Conservation (phyloP, 2,113 vertebrate species). For the Cinclus mexicanus region DNA sequence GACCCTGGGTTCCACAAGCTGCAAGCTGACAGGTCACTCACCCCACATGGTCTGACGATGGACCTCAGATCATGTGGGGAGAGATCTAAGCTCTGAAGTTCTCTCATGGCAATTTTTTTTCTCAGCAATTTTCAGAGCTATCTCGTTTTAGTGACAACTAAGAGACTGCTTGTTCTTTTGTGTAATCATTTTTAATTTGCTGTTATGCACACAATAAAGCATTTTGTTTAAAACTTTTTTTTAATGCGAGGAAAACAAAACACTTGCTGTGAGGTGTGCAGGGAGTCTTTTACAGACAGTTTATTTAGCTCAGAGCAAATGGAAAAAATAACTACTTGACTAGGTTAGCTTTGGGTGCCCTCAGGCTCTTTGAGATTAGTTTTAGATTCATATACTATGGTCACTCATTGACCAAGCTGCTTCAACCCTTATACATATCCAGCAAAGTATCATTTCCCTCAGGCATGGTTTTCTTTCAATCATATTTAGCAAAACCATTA, state of each 20-base stretch:
- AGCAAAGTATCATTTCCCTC: slow-evolving; percentile 69
- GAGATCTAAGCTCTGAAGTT: neutral
- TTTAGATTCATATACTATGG: slow-evolving; percentile 79
- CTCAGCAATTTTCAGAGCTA: neutral
- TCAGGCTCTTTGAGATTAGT: slow-evolving; percentile 78
- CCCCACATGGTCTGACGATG: neutral
- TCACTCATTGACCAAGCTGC: slow-evolving; percentile 71
- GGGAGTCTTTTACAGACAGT: slow-evolving; percentile 57
- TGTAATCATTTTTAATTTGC: neutral
- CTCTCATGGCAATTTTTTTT: neutral
- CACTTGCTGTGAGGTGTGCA: neutral
- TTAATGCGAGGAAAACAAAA: slow-evolving; percentile 58
- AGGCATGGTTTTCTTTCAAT: slow-evolving; percentile 68
- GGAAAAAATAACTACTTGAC: slow-evolving; percentile 66
- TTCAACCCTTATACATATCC: slow-evolving; percentile 63
- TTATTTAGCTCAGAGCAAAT: slow-evolving; percentile 61
- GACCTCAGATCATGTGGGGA: neutral
- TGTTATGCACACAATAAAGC: neutral
- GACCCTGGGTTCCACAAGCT: too few species aligned
- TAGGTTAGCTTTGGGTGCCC: slow-evolving; percentile 70
- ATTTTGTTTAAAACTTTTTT: slow-evolving; percentile 19
- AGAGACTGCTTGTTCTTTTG: neutral
- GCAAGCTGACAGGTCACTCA: neutral
- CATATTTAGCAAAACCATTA: slow-evolving; percentile 74
- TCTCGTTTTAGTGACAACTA: neutral